A percentile compares a stretch with the other conserved stretches of the same genome.
phyloP scores from a whole-genome alignment of 2,797 vertebrate genomes.

The Sebastes dallii region DNA sequence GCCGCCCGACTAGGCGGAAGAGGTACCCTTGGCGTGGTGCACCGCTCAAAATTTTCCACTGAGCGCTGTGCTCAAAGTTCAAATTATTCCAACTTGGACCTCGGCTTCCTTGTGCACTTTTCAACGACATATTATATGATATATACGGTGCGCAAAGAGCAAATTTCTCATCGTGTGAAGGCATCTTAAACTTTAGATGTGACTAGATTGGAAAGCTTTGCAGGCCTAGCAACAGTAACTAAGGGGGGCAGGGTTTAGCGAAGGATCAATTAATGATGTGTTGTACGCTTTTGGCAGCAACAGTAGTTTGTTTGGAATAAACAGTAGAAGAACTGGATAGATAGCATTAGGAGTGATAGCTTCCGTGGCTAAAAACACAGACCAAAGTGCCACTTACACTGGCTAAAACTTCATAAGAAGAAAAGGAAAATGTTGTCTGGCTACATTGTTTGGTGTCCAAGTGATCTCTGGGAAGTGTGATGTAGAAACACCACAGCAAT shows the following conservation, averaged over 20 bases:
- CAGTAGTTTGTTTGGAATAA: slow-evolving; percentile 1
- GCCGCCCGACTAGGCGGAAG: too few relatives aligned
- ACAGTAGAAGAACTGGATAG: slow-evolving; percentile 7
- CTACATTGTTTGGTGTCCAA: slow-evolving; percentile 40
- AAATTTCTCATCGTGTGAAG: too few relatives aligned
- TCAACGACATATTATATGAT: too few relatives aligned
- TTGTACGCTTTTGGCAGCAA: background rate
- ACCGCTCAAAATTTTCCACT: too few relatives aligned
- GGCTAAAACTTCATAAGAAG: background rate
- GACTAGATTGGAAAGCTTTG: background rate
- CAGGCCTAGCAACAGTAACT: slow-evolving; percentile 1
- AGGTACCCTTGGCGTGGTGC: too few relatives aligned
- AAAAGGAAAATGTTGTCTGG: slow-evolving; percentile 29
- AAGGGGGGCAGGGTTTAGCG: background rate
- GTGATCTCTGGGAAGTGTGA: slow-evolving; percentile 15
- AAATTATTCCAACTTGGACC: too few relatives aligned
- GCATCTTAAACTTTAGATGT: background rate
- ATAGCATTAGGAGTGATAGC: slow-evolving; percentile 9
- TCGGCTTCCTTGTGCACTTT: too few relatives aligned
- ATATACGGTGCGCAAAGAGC: too few relatives aligned
- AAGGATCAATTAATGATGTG: background rate
- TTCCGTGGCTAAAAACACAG: slow-evolving; percentile 5
- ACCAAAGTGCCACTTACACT: slow-evolving; percentile 16
- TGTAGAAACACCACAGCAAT: slow-evolving; percentile 26
- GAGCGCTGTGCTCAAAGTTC: too few relatives aligned